Conservation (phyloP, 2,797 vertebrate genomes). For the Platyrinchus mystaceus region DNA sequence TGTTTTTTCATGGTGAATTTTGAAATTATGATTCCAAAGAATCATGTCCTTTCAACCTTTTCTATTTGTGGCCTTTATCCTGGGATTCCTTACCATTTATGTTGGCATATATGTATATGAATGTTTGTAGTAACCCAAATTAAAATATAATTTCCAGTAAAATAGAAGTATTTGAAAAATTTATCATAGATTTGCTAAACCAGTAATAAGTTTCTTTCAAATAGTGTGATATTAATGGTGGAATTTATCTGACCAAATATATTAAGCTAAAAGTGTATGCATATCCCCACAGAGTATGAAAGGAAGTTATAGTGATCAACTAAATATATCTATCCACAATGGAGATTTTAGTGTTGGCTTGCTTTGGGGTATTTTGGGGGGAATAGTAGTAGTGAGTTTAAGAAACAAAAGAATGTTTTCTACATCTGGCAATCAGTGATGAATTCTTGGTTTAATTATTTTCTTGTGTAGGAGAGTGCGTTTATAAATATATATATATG, state of each 20-base stretch:
- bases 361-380: rapidly evolving
- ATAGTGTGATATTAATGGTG: neutral
- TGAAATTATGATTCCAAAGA: neutral
- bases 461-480: neutral
- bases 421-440: neutral
- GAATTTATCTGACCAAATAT: neutral
- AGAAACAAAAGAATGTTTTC: neutral
- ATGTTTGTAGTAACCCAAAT: neutral
- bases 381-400: too few species aligned
- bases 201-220: neutral
- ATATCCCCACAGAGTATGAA: neutral
- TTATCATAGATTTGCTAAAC: neutral
- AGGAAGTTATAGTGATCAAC: neutral
- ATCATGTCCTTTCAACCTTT: neutral
- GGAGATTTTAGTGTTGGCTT: neutral
- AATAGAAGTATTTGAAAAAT: neutral
- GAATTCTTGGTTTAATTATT: neutral
- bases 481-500: neutral
- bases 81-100: neutral
- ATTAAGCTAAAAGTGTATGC: neutral
- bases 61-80: neutral
- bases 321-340: neutral
- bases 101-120: neutral
- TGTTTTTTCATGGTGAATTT: neutral
- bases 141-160: neutral